Conservation (phyloP, 2,113 vertebrate species). For the Aptenodytes forsteri region DNA sequence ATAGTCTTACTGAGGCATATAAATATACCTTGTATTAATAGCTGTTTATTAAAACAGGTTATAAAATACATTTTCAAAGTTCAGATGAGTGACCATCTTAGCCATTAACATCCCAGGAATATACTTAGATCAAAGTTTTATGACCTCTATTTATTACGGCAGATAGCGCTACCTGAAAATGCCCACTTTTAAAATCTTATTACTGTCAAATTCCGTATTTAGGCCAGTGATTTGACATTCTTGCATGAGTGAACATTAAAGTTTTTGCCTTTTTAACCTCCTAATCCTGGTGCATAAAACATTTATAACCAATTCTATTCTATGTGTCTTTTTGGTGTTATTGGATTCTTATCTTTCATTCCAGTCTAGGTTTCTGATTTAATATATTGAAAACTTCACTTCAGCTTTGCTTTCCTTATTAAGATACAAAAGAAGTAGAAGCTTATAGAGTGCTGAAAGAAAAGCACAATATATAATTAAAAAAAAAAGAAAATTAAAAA, state of each 20-base stretch:
- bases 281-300: conserved; percentile 70
- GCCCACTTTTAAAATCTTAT: conserved; percentile 69
- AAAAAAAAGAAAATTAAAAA: background rate
- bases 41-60: conserved; percentile 56
- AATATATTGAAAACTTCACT: conserved; percentile 46
- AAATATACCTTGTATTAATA: conserved; percentile 36
- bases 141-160: conserved; percentile 62
- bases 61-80: conserved; percentile 54
- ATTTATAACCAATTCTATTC: conserved; percentile 69
- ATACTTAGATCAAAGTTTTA: conserved; percentile 61
- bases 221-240: conserved; percentile 70
- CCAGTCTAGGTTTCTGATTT: conserved; percentile 48
- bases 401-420: conserved; percentile 29
- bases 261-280: conserved; percentile 76
- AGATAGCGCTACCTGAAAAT: conserved; percentile 57
- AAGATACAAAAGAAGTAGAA: conserved; percentile 8
- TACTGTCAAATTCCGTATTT: conserved; percentile 70
- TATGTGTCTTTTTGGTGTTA: conserved; percentile 59
- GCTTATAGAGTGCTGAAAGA: background rate
- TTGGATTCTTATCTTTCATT: conserved; percentile 72
- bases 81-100: conserved; percentile 10
- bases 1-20: background rate
- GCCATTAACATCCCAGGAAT: conserved; percentile 12
- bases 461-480: background rate
- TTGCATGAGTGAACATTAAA: conserved; percentile 66